These are phyloP conservation scores for Cephus rjabovi DNA, from an alignment of 2,888 invertebrate genomes.

Conservation along the genomic window DNA sequence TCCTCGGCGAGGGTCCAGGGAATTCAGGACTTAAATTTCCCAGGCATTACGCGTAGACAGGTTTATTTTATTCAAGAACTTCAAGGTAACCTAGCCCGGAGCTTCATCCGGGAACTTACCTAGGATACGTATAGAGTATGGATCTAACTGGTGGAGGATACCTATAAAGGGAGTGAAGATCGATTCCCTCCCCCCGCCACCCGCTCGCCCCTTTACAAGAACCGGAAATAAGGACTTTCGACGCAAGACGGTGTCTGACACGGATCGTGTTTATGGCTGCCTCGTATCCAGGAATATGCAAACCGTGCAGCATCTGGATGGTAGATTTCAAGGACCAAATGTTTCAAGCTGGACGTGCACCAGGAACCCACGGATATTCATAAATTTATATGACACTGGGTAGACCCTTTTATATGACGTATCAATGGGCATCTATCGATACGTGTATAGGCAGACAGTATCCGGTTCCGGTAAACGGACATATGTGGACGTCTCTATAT, in stretches of 20 bases:
- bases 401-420: not conserved
- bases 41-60: not conserved
- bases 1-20: not conserved
- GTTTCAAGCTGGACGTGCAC: not conserved
- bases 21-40: not conserved
- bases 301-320: not conserved
- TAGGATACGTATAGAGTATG: not conserved
- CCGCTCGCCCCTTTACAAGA: not conserved
- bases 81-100: not conserved
- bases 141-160: not conserved
- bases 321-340: not conserved
- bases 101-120: not conserved
- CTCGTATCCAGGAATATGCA: not conserved
- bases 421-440: not conserved
- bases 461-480: not conserved
- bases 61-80: not conserved
- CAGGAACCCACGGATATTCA: not conserved
- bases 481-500: not conserved
- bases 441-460: not conserved
- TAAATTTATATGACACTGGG: not conserved
- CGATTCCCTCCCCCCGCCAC: not conserved
- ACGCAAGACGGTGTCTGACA: not conserved
- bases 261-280: not conserved
- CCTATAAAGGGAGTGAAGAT: not conserved
- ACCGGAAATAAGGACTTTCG: not conserved